These are phyloP conservation scores for Rhinopithecus roxellana DNA, from an alignment of 2,113 vertebrate species.

Conservation along the genomic window DNA sequence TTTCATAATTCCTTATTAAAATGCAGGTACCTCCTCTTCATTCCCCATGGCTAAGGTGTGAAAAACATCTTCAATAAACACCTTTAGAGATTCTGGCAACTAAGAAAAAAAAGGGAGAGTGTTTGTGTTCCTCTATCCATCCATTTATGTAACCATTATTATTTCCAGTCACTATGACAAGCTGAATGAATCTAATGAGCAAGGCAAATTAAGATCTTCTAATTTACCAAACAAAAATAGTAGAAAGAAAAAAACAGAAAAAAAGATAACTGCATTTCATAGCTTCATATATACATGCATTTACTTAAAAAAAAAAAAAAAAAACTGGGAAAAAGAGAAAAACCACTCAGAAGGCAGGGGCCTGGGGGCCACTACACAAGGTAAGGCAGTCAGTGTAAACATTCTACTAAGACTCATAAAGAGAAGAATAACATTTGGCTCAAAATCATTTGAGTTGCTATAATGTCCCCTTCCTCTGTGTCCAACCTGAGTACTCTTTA, in stretches of 20 bases:
- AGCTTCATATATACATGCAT: not conserved
- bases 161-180: not conserved
- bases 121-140: not conserved
- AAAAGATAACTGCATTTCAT: not conserved
- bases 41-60: not conserved
- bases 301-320: not conserved
- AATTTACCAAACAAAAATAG: not conserved
- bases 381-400: not conserved
- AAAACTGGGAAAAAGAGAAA: not conserved
- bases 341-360: not conserved
- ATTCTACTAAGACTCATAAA: no score
- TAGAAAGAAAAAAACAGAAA: not conserved
- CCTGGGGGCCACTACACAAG: rapidly evolving
- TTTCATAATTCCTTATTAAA: not conserved
- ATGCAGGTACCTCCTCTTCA: not conserved
- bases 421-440: not conserved
- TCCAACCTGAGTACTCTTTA: not conserved
- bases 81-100: not conserved
- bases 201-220: not conserved
- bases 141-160: not conserved
- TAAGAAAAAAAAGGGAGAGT: not conserved
- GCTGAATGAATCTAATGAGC: not conserved
- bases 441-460: not conserved
- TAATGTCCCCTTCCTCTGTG: not conserved
- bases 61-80: not conserved